These are phyloP conservation scores for Bombus superbus DNA, from an alignment of 1,140 invertebrate species.

Conservation along the genomic window DNA sequence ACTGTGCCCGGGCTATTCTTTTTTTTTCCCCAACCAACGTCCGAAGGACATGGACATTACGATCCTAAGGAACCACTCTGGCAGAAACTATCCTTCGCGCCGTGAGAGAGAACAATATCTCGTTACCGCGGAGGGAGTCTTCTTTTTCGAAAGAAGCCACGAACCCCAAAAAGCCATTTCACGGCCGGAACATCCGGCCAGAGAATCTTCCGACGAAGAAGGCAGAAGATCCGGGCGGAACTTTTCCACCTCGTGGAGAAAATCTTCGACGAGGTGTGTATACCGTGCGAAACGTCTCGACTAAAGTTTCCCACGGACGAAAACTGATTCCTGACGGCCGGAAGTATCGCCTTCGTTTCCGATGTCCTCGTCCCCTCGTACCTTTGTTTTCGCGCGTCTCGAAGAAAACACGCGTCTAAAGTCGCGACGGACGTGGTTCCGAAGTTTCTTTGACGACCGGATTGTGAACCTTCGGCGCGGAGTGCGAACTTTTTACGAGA, in stretches of 20 bases:
- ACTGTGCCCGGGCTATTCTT: not conserved
- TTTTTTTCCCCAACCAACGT: not conserved
- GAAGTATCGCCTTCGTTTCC: conserved; percentile 42
- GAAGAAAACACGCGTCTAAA: conserved; percentile 6
- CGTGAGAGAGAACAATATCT: conserved; percentile 54
- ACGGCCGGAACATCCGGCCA: conserved; percentile 55
- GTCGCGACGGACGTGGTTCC: not conserved
- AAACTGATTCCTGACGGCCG: conserved; percentile 50
- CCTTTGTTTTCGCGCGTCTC: conserved; percentile 51
- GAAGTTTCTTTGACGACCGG: conserved; percentile 14
- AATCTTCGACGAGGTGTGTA: conserved; percentile 49
- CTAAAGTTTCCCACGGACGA: conserved; percentile 52
- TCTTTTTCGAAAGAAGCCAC: conserved; percentile 41
- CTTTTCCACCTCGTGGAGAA: conserved; percentile 36
- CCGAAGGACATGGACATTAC: conserved; percentile 25
- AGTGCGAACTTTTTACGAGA: not conserved
- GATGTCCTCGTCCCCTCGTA: not conserved
- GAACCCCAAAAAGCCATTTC: conserved; percentile 64
- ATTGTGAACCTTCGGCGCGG: not conserved
- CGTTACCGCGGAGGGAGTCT: conserved; percentile 40
- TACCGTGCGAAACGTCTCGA: not conserved
- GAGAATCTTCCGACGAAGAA: conserved; percentile 42
- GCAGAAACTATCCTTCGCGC: conserved; percentile 32
- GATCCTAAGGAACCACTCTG: conserved; percentile 11
- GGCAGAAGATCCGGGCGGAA: conserved; percentile 41